Percentiles rank a stretch among this genome's conserved stretches.
Evolutionary conservation across 2,113 vertebrate genomes (phyloP).

Genomic region (Cyanocitta stelleri): DNA sequence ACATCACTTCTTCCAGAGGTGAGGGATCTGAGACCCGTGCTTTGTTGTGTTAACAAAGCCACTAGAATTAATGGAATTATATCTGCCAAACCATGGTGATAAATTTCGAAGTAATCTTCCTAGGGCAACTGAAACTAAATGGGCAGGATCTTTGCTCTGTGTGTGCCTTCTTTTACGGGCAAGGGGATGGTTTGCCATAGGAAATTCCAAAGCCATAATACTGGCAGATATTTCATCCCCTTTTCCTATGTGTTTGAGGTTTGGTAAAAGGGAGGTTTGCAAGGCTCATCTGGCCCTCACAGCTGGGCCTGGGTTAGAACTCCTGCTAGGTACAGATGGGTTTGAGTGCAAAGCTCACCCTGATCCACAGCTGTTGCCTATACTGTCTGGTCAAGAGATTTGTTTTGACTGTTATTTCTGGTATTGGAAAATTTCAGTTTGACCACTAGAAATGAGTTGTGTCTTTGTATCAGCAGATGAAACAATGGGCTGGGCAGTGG

Average conservation of each 20-base stretch:
- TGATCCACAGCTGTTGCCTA: not conserved
- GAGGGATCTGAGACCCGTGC: not conserved
- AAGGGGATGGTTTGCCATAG: fast-evolving
- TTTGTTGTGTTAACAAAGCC: not conserved
- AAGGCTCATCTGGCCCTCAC: not conserved
- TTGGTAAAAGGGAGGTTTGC: not conserved
- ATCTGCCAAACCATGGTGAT: not conserved
- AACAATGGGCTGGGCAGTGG: not conserved
- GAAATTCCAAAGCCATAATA: not conserved
- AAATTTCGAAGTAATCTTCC: not conserved
- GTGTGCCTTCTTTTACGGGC: not conserved
- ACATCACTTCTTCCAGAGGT: not conserved
- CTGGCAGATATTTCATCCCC: not conserved
- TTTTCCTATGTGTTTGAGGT: not conserved
- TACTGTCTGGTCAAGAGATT: not conserved
- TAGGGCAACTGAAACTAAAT: not conserved
- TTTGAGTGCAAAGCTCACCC: not conserved
- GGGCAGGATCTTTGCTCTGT: not conserved
- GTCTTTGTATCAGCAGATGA: not conserved
- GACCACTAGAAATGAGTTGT: not conserved
- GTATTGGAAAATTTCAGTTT: not conserved
- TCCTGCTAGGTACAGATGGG: not conserved
- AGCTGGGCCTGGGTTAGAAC: not conserved
- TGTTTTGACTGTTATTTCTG: not conserved
- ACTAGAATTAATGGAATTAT: not conserved